Evolutionary conservation across 2,113 vertebrate genomes (phyloP), one percentile per base, ranked within the genome.

Genomic region (Microcebus griseorufus): DNA sequence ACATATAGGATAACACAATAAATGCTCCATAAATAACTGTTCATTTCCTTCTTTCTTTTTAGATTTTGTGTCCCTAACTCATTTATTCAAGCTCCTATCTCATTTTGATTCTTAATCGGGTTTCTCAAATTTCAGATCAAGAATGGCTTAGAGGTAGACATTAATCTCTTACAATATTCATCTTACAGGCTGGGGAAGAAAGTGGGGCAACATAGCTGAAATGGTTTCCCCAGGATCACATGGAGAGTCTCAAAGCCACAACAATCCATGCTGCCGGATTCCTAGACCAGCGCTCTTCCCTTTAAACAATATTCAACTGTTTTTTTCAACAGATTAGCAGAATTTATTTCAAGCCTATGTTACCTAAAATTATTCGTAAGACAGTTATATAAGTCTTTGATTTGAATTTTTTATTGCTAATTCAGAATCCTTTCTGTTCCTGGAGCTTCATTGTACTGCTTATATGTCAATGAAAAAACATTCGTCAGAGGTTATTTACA

Each of bases 71-170:
- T 64, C 45, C 16, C 39, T 53, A 78, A 83, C 5, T 75, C 64
- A 80, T 80, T 29, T 70, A 32, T 45, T 78, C 14, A 65, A 58
- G 22, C 1, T 72, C 94, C 22, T 79, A 18, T 51, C 4, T 78
- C 62, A 51, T 78, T 95, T 72, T 53, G 34, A 76, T 51, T 96
- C 58, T 93, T 75, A 34, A 20, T 58, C 86, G 62, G 83, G 0
- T 91, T 95, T 81, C 45, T 86, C 67, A 67, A 89, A 72, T 81
- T 94, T 90, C 22, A 34, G 39, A 62, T 65, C 22, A 90, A 88
- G 29, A 37, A 69, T 64, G 29, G 2, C 37, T 42, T 39, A 51
- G 29, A 62, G 25, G 76, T 84, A 73, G 45, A 89, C 89, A 1
- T 45, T 45, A n/a, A 45, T 70, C 37, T 42, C 53, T 55, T 78